phyloP scores from a whole-genome alignment of 2,888 invertebrate species.

The Lucinisca nassula region DNA sequence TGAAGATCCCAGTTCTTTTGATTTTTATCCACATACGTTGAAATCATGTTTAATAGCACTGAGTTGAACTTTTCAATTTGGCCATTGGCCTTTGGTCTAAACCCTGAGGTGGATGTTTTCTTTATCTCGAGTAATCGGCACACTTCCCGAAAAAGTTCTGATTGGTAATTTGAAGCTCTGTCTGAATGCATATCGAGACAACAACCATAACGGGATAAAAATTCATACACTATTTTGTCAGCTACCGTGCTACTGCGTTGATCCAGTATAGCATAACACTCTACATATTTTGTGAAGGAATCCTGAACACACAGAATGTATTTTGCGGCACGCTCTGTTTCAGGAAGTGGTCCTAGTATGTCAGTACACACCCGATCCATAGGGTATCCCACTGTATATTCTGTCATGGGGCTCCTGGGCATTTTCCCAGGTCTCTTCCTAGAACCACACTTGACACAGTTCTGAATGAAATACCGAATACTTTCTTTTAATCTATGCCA shows the following conservation, averaged over 20 bases:
- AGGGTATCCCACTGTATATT: conserved; percentile 5
- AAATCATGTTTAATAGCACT: background rate
- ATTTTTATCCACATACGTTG: conserved; percentile 9
- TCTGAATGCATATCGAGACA: background rate
- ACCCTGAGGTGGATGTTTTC: conserved; percentile 9
- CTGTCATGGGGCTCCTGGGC: background rate
- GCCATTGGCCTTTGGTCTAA: background rate
- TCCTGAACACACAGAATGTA: background rate
- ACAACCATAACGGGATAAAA: background rate
- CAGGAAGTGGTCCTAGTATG: background rate
- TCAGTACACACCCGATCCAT: background rate
- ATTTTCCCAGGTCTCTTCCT: conserved; percentile 33
- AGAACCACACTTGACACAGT: conserved; percentile 22
- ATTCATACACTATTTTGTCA: background rate
- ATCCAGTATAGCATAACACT: background rate
- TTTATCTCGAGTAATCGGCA: background rate
- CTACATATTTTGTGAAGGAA: background rate
- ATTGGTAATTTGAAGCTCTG: background rate
- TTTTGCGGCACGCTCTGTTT: background rate
- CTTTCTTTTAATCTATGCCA: conserved; percentile 23
- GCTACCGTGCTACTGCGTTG: background rate
- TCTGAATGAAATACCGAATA: background rate
- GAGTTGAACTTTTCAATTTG: background rate
- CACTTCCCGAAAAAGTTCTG: background rate
- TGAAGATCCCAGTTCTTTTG: conserved; percentile 27